Conservation (phyloP, 2,113 vertebrate species). For the Eudorcas thomsonii region DNA sequence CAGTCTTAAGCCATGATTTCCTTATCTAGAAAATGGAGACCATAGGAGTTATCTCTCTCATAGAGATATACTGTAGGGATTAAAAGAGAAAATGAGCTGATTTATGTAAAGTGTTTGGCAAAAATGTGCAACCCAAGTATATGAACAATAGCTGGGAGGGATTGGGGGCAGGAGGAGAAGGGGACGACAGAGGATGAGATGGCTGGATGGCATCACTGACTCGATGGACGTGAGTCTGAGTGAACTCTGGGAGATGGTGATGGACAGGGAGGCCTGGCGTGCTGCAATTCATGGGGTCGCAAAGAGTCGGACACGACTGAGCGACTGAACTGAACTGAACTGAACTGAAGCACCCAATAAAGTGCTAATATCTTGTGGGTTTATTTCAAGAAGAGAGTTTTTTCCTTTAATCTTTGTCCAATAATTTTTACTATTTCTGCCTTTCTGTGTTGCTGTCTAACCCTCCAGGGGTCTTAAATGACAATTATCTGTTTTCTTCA, state of each 20-base stretch:
- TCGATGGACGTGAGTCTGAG: too few species aligned
- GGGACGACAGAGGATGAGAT: too few species aligned
- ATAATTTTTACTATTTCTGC: neutral
- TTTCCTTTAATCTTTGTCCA: neutral
- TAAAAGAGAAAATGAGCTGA: neutral
- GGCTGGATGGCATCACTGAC: too few species aligned
- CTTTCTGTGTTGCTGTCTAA: neutral
- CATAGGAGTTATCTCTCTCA: neutral
- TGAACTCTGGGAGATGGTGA: too few species aligned
- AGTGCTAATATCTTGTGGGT: neutral
- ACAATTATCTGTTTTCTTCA: neutral
- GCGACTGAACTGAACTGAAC: too few species aligned
- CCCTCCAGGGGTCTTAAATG: neutral
- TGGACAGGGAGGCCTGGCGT: too few species aligned
- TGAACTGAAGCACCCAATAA: neutral
- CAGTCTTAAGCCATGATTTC: neutral
- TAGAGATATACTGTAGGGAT: neutral
- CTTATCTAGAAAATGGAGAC: neutral
- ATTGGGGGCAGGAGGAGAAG: too few species aligned
- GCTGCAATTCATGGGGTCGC: too few species aligned
- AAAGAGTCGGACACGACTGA: too few species aligned
- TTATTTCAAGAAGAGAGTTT: neutral
- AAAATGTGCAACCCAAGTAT: neutral
- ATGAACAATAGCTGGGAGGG: neutral
- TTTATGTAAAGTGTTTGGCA: neutral